Conservation (phyloP, 2,797 vertebrate species). For the Clamator glandarius region DNA sequence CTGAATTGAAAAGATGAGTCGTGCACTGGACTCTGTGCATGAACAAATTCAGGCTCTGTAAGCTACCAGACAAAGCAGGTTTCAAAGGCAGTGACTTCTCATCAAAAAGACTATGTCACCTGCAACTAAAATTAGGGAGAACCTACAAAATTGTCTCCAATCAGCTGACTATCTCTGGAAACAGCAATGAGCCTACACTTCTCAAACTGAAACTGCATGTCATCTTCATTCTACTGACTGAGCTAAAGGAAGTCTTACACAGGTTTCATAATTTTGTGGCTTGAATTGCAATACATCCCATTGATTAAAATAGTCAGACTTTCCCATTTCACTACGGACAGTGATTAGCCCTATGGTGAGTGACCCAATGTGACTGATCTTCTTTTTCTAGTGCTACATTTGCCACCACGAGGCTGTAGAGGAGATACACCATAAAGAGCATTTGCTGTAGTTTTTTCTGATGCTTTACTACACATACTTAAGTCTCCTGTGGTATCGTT, state of each 20-base stretch:
- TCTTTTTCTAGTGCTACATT: not conserved
- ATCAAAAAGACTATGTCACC: not conserved
- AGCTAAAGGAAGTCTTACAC: not conserved
- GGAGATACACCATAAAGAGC: not conserved
- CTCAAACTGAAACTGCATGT: not conserved
- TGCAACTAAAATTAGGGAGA: not conserved
- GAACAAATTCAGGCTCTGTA: not conserved
- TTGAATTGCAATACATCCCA: not conserved
- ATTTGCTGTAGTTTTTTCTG: not conserved
- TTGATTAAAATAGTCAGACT: not conserved
- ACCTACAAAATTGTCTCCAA: not conserved
- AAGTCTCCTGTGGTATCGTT: not conserved
- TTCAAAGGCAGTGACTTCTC: not conserved
- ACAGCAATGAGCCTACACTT: not conserved
- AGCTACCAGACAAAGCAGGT: not conserved
- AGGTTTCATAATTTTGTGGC: not conserved
- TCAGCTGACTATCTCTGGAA: not conserved
- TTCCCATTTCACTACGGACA: not conserved
- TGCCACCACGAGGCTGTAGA: not conserved
- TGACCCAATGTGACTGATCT: not conserved
- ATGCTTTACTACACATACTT: not conserved
- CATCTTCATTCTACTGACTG: slow-evolving; percentile 11
- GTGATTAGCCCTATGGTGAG: not conserved
- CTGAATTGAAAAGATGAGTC: not conserved
- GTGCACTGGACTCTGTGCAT: not conserved